phyloP scores from a whole-genome alignment of 64 coral and sea anemone genomes.

The Montipora sp. region DNA sequence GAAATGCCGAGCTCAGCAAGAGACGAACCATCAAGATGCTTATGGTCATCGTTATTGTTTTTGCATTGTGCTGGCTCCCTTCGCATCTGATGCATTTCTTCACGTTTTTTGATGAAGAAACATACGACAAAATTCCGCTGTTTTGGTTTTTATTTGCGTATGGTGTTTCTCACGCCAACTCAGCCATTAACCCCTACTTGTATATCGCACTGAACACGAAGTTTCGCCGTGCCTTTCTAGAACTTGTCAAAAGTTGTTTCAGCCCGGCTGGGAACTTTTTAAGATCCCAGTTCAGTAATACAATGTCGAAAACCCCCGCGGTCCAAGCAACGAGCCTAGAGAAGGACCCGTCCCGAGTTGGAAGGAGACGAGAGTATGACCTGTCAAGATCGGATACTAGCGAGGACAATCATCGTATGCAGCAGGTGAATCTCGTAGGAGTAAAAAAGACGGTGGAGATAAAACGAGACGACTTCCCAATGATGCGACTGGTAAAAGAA shows the following conservation, averaged over 20 bases:
- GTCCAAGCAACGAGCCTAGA: neutral
- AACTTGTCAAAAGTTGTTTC: constrained; percentile 24
- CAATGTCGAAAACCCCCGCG: neutral
- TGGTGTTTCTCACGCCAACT: constrained; percentile 63
- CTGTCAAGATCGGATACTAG: neutral
- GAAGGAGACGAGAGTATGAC: constrained; percentile 18
- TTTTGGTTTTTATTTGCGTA: constrained; percentile 6
- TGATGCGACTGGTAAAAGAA: neutral
- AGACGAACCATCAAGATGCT: constrained; percentile 68
- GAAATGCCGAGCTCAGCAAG: constrained; percentile 56
- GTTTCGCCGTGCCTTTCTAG: constrained; percentile 56
- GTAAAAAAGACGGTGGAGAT: neutral
- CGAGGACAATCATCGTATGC: neutral
- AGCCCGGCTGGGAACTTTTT: neutral
- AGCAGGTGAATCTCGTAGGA: constrained; percentile 7
- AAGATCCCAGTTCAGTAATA: neutral
- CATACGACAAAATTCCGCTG: neutral
- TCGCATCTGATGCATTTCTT: constrained; percentile 75
- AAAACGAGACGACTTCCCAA: too few relatives aligned
- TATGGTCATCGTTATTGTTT: constrained; percentile 78
- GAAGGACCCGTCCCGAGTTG: neutral
- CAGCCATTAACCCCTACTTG: constrained; percentile 78
- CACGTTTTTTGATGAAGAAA: neutral
- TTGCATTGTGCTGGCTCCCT: constrained; percentile 78
- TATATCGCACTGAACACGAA: constrained; percentile 76